Evolutionary conservation across 2,888 invertebrate species (phyloP), one percentile per base, ranked within the genome.

Genomic region (Mimachlamys varia): DNA sequence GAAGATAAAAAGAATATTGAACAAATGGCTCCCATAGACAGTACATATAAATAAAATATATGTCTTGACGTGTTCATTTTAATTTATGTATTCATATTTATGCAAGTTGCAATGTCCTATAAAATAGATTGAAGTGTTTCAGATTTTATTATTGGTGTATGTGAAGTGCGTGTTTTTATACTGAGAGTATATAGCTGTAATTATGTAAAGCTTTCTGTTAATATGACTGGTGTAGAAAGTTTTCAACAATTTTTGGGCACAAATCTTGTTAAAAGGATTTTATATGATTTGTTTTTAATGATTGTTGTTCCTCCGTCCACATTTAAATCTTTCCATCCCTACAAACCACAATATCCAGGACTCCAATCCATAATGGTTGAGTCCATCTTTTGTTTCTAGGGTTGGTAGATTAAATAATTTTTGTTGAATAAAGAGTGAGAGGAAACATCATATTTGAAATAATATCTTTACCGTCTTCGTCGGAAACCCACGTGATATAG

Each of bases 121-220:
- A 76, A 76, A 76, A 76, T 76, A 76, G 76, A 76, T 76, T 76
- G 76, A 76, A 76, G 76, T 76, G 76, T 76, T 76, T 53, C 53
- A 53, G 53, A 53, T 53, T 76, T 76, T 76, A 76, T 76, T 33
- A 33, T 76, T 76, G 76, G 76, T 76, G 27, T 76, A 27, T 76
- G 76, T 76, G 76, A 76, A 76, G 76, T 76, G 76, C 76, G 33
- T 76, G 76, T 76, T 76, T 76, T 76, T 76, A 76, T 76, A 76
- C 76, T 3, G 33, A 76, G 76, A 1, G 33, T 76, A 76, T 33
- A 76, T 33, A 76, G 76, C 33, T 76, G 76, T 76, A 12, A 33
- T 22, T 76, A 10, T 76, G 1, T 76, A 4, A 76, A 27, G 76
- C 76, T 76, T 22, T 15, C 7, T 27, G 76, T 76, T 76, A n/a